Conservation (phyloP, 2,113 vertebrate genomes). For the Oophaga pumilio region DNA sequence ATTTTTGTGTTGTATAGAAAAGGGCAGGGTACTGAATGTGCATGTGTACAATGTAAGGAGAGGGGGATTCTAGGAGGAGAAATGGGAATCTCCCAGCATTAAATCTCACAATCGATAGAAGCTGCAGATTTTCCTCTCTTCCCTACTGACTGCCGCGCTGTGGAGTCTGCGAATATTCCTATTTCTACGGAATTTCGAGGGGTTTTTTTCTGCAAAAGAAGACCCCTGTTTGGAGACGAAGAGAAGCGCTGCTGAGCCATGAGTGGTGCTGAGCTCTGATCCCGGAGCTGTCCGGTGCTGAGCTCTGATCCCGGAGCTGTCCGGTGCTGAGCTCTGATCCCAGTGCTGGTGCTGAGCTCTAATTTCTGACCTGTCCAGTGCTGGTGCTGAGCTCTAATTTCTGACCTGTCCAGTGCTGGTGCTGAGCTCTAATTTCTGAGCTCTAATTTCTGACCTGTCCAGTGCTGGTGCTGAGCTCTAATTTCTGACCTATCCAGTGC, state of each 20-base stretch:
- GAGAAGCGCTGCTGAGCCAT: background rate
- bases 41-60: conserved; percentile 68
- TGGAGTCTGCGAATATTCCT: conserved; percentile 76
- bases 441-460: too few relatives aligned
- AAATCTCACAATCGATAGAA: conserved; percentile 81
- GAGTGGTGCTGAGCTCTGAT: background rate
- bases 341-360: too few relatives aligned
- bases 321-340: background rate
- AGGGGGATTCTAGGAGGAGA: conserved; percentile 75
- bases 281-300: background rate
- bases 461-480: too few relatives aligned
- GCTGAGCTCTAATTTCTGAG: too few relatives aligned
- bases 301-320: background rate
- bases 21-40: conserved; percentile 57
- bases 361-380: too few relatives aligned
- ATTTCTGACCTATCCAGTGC: too few relatives aligned
- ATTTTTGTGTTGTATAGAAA: conserved; percentile 35
- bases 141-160: conserved; percentile 79
- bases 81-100: conserved; percentile 83
- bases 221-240: background rate
- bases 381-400: too few relatives aligned
- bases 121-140: conserved; percentile 73
- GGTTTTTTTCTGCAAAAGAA: background rate
- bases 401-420: too few relatives aligned
- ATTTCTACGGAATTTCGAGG: conserved; percentile 24